Evolutionary conservation across 1,140 invertebrate genomes (phyloP), one percentile per base, ranked within the genome.

Genomic region (Acromyrmex charruanus): DNA sequence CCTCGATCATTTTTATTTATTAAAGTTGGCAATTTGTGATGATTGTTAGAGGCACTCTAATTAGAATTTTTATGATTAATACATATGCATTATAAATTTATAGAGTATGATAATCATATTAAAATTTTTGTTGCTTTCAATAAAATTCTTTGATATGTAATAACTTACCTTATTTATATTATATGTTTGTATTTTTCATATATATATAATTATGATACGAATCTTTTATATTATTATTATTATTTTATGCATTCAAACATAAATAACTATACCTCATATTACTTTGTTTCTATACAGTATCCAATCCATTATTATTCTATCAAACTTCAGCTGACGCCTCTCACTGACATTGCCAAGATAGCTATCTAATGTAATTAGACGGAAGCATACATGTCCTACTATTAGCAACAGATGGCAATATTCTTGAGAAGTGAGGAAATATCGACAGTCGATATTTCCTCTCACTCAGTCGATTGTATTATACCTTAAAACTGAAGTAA

Each of bases 1-100:
- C 89, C 79, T 95, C 95, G 77, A 95, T 94, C 95, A 95, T 95
- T 66, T 87, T 51, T 14, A 61, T 77, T 16, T n/a, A 10, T 25
- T 1, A 14, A 61, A 21, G 6, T 53, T 49, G 16, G 6, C 2
- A 28, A 59, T n/a, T 31, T 44, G 16, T 16, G n/a, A 69, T 14
- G 44, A 71, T 58, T 14, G 28, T 69, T 35, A 9, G 2, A 31
- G 25, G 28, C 9, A 75, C 28, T 6, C 28, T 59, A 68, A 69
- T 7, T 69, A 69, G 5, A 69, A 44, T 44, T 25, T 25, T 25
- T 49, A 68, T 44, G 12, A 68, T 35, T 31, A 25, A 58, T 75
- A n/a, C 3, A 55, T 53, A 31, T 12, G 14, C 31, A 25, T 53
- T 18, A 53, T 53, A 44, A 49, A 21, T 49, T 18, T 39, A 14